Evolutionary conservation across 2,797 vertebrate genomes (phyloP), one percentile per base, ranked within the genome.

Genomic region (Scomberomorus guttatus): DNA sequence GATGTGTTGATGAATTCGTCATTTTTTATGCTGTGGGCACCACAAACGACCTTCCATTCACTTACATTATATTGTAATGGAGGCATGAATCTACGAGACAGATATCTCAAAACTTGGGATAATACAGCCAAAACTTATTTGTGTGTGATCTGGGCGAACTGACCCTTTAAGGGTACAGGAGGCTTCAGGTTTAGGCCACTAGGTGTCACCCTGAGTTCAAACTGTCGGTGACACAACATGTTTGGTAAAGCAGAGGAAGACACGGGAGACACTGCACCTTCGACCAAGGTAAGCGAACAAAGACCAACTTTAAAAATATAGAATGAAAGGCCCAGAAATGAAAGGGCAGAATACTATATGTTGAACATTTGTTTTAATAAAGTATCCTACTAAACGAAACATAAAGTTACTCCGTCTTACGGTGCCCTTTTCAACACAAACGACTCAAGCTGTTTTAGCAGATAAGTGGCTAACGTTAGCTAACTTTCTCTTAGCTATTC

Each of bases 271-370:
- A 83, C 90, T 82, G 83, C 89, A 93, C 90, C 90, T 92, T 88
- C 81, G 80, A 89, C 67, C 48, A 86, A 92, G 91, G 93, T 94
- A 93, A 92, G 86, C 69, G 77, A 90, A 93, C 92, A 91, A 91
- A 91, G 90, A 86, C 46, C 44, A 79, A 83, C 60, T 82, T 1
- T 12, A 22, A 13, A 62, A 66, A 77, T 11, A 65, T n/a, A 6
- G 5, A 29, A 22, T 12, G 2, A 50, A 39, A 15, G 2, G 11
- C 13, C 8, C 0, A 7, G 13, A 37, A 25, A 22, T 12, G 2
- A 50, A 39, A 13, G 2, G 10, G 13, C 8, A 9, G 11, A 22
- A 9, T 18, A 44, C 18, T 8, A 2, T 2, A 6, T 18, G 15
- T 48, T 13, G 3, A 6, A 3, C 9, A 9, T 46, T 72, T 74